Conservation (phyloP, 2,888 invertebrate species). For the Drosophila tanythrix region DNA sequence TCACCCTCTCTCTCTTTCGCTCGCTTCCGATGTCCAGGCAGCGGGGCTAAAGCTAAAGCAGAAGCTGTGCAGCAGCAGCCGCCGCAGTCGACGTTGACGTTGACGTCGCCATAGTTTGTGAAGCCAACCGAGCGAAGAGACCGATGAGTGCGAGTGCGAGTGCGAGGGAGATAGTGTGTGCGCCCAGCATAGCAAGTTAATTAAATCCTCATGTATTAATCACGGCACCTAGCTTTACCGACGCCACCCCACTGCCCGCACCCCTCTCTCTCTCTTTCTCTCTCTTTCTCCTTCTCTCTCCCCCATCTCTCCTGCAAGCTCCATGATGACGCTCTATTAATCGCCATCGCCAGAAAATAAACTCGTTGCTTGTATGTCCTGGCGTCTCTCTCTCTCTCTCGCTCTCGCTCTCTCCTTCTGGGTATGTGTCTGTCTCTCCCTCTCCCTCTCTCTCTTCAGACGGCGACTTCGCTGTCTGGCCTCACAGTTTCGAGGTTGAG, state of each 20-base stretch:
- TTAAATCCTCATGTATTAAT: conserved; percentile 83
- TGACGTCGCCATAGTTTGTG: conserved; percentile 58
- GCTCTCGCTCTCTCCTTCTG: conserved; percentile 3
- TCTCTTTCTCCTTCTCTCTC: not conserved
- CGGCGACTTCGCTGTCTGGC: conserved; percentile 4
- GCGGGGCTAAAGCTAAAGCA: conserved; percentile 3
- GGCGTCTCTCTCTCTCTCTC: conserved; percentile 16
- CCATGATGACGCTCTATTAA: conserved; percentile 68
- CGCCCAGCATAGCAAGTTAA: conserved; percentile 76
- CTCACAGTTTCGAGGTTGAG: conserved; percentile 15
- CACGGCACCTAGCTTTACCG: conserved; percentile 73
- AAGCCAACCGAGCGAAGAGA: conserved; percentile 24
- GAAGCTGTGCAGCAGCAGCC: conserved; percentile 12
- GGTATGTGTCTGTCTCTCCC: not conserved
- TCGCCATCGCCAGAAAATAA: conserved; percentile 67
- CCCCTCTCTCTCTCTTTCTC: not conserved
- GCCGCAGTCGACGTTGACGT: conserved; percentile 22
- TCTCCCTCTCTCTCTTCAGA: not conserved
- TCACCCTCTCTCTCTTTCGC: conserved; percentile 5
- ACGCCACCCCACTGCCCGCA: not conserved
- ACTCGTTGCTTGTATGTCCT: conserved; percentile 39
- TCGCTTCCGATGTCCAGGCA: conserved; percentile 17
- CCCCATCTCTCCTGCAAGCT: conserved; percentile 12
- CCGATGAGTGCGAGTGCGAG: conserved; percentile 25
- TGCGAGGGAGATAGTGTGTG: conserved; percentile 56